These are phyloP conservation scores for Brachyopa scutellaris DNA, from an alignment of 2,888 invertebrate species.

Conservation along the genomic window DNA sequence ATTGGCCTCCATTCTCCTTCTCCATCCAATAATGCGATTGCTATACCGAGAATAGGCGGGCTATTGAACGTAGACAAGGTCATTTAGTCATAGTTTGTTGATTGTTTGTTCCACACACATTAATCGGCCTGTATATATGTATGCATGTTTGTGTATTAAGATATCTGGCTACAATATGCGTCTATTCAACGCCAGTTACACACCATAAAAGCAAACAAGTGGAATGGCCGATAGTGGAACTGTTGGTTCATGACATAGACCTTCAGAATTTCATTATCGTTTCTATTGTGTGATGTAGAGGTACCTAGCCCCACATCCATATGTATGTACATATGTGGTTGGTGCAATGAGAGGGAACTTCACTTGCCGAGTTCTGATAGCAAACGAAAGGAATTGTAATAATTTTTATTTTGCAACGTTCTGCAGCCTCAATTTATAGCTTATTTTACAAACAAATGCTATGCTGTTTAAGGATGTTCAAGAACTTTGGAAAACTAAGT, in stretches of 20 bases:
- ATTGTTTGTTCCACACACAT: conserved; percentile 31
- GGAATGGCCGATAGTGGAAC: conserved; percentile 66
- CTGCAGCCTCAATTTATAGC: too few species aligned
- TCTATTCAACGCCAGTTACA: conserved; percentile 51
- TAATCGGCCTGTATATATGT: too few species aligned
- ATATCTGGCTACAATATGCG: conserved; percentile 36
- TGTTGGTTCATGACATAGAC: conserved; percentile 64
- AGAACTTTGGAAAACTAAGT: too few species aligned
- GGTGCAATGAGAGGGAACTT: conserved; percentile 4
- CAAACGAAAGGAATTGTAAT: too few species aligned
- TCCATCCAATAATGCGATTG: too few species aligned
- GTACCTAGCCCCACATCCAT: too few species aligned
- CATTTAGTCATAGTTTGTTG: conserved; percentile 61
- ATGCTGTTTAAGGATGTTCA: too few species aligned
- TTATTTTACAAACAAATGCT: too few species aligned
- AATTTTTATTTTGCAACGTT: too few species aligned
- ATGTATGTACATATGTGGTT: conserved; percentile 25
- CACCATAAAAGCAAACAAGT: conserved; percentile 38
- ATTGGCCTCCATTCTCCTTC: conserved; percentile 35
- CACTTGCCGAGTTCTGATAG: conserved; percentile 24
- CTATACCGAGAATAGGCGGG: conserved; percentile 46
- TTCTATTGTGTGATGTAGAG: conserved; percentile 31
- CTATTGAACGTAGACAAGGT: conserved; percentile 66
- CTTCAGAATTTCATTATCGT: conserved; percentile 63
- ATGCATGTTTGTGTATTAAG: conserved; percentile 4